Conservation (phyloP, 2,888 invertebrate species). For the Platerodrilus igneus region DNA sequence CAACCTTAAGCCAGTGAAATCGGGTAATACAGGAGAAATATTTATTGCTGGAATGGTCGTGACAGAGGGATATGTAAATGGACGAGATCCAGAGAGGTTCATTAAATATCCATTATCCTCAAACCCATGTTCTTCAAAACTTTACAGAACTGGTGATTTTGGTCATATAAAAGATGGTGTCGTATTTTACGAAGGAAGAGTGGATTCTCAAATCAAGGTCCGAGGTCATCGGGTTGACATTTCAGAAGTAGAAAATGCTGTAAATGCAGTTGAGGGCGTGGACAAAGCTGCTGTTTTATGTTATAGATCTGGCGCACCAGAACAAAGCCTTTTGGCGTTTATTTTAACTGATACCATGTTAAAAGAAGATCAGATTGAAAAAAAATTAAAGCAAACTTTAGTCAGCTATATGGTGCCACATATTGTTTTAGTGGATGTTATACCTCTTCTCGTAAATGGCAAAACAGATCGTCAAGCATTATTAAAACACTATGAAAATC, state of each 20-base stretch:
- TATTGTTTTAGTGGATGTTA: constrained; percentile 64
- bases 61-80: constrained; percentile 75
- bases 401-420: constrained; percentile 78
- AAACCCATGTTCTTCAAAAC: constrained; percentile 57
- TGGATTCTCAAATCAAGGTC: constrained; percentile 77
- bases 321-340: constrained; percentile 69
- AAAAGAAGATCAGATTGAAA: constrained; percentile 56
- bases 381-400: constrained; percentile 57
- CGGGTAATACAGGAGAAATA: constrained; percentile 75
- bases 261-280: constrained; percentile 58
- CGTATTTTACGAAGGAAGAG: constrained; percentile 73
- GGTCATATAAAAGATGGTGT: constrained; percentile 63
- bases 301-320: constrained; percentile 68
- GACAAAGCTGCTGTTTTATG: constrained; percentile 60
- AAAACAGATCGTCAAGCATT: constrained; percentile 79
- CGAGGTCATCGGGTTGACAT: constrained; percentile 83
- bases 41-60: constrained; percentile 77
- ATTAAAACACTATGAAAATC: constrained; percentile 68
- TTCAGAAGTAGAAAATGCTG: constrained; percentile 73
- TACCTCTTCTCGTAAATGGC: constrained; percentile 80
- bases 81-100: constrained; percentile 68
- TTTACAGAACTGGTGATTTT: constrained; percentile 83
- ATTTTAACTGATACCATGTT: constrained; percentile 47
- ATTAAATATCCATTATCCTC: constrained; percentile 69
- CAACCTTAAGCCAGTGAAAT: constrained; percentile 63